These are phyloP conservation scores for Parnassius mnemosyne DNA, from an alignment of 2,888 invertebrate genomes.

Conservation along the genomic window DNA sequence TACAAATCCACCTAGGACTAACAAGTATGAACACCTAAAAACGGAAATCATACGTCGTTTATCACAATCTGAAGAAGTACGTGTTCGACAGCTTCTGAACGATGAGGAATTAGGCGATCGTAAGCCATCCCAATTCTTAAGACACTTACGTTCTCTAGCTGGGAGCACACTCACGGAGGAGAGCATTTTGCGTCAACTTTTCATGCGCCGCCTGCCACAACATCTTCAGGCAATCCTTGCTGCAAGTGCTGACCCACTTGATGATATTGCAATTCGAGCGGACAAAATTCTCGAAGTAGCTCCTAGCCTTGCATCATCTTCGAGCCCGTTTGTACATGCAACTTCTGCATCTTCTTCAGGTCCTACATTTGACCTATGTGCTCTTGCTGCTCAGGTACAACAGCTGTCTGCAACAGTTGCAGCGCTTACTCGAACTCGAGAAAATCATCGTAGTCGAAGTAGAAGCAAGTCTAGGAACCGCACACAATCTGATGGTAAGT, in stretches of 20 bases:
- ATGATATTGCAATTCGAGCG: background rate
- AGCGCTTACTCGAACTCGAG: background rate
- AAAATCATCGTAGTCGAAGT: background rate
- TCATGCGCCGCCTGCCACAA: constrained; percentile 4
- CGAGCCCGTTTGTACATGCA: background rate
- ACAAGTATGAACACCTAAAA: background rate
- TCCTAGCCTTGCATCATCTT: background rate
- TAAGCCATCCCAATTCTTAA: constrained; percentile 21
- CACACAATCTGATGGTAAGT: background rate
- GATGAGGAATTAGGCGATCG: constrained; percentile 24
- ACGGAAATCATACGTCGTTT: background rate
- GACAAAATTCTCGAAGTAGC: background rate
- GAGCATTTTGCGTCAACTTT: background rate
- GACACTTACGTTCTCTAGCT: constrained; percentile 25
- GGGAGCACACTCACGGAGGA: background rate
- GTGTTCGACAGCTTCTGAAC: constrained; percentile 12
- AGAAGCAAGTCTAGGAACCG: background rate
- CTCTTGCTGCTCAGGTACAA: background rate
- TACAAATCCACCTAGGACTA: background rate
- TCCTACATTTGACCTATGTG: too few relatives aligned
- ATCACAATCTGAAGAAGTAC: constrained; percentile 3
- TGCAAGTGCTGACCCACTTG: background rate
- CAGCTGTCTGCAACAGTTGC: background rate
- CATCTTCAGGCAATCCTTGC: background rate
- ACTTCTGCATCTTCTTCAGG: background rate